Percentiles rank a stretch among this genome's conserved stretches.
phyloP scores from a whole-genome alignment of 2,888 invertebrate genomes.

The Slavum lentiscoides region DNA sequence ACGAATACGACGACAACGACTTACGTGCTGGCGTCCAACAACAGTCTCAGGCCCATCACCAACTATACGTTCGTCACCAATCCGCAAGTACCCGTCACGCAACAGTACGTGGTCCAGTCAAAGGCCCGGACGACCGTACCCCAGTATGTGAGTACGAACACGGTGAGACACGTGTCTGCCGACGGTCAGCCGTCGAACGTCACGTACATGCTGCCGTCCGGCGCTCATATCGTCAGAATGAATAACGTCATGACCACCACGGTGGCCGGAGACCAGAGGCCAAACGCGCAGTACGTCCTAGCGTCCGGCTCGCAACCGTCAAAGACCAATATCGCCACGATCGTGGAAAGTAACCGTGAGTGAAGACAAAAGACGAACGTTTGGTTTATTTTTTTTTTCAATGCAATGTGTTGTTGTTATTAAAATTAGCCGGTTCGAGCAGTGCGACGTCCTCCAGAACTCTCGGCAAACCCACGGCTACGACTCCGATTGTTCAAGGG shows the following conservation, averaged over 20 bases:
- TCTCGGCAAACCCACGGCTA: background rate
- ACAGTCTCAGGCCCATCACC: slow-evolving; percentile 14
- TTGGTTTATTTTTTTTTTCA: background rate
- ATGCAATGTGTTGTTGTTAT: background rate
- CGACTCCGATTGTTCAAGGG: slow-evolving; percentile 27
- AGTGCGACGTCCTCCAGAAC: background rate
- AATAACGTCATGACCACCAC: slow-evolving; percentile 15
- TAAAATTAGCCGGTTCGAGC: background rate
- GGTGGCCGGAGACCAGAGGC: background rate
- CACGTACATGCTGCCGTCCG: slow-evolving; percentile 37
- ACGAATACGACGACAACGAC: background rate
- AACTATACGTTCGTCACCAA: slow-evolving; percentile 25
- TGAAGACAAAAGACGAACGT: background rate
- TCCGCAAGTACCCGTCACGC: slow-evolving; percentile 7
- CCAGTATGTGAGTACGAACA: slow-evolving; percentile 14
- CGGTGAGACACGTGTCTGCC: slow-evolving; percentile 3
- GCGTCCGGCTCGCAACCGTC: slow-evolving; percentile 4
- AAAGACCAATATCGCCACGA: background rate
- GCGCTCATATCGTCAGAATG: slow-evolving; percentile 39
- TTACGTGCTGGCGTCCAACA: slow-evolving; percentile 18
- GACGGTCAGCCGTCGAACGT: slow-evolving; percentile 12
- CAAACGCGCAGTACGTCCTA: slow-evolving; percentile 12
- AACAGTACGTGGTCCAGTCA: slow-evolving; percentile 19
- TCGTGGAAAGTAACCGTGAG: slow-evolving; percentile 13
- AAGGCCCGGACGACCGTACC: background rate